Evolutionary conservation across 2,113 vertebrate species (phyloP), one percentile per base, ranked within the genome.

Genomic region (Alethe diademata): DNA sequence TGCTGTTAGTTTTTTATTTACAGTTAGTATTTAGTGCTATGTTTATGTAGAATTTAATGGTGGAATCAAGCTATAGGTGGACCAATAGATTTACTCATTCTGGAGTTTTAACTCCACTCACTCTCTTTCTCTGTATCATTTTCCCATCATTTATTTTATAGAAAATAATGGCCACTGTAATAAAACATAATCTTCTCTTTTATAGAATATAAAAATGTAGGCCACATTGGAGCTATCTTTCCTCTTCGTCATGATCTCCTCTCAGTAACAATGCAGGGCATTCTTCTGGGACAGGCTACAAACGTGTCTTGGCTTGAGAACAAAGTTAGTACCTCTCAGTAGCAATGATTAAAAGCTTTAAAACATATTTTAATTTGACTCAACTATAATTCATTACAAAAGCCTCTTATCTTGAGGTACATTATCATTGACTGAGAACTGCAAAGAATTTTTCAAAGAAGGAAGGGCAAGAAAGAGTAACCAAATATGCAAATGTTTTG

Each of bases 281-380:
- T 43, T 29, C 54, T 88, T 95, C 75, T 91, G 50, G 76, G 72
- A 43, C 69, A 69, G 42, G 45, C 72, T 86, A 76, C 8, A 12
- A 47, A 93, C 2, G 4, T 54, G 15, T 75, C 90, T 92, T 80
- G 56, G 40, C 62, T 93, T 88, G 29, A 95, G 73, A 94, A 87
- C 74, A 79, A 94, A 95, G 86, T 40, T 78, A 53, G 54, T 93
- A 85, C 35, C 80, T 64, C 88, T 33, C 78, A 66, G 45, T 38
- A 91, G 72, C 22, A 60, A 95, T 60, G 75, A 91, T 54, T 89
- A 94, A 71, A 96, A 95, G 42, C 35, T 76, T 85, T 89, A 88
- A 92, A 96, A 94, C 28, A 26, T 29, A 87, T 91, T 95, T 93
- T 92, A 70, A 92, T 91, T 88, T 70, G 50, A 78, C 28, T 93